Evolutionary conservation across 2,888 invertebrate genomes (phyloP).

Genomic region (Trissoscelio sp.): DNA sequence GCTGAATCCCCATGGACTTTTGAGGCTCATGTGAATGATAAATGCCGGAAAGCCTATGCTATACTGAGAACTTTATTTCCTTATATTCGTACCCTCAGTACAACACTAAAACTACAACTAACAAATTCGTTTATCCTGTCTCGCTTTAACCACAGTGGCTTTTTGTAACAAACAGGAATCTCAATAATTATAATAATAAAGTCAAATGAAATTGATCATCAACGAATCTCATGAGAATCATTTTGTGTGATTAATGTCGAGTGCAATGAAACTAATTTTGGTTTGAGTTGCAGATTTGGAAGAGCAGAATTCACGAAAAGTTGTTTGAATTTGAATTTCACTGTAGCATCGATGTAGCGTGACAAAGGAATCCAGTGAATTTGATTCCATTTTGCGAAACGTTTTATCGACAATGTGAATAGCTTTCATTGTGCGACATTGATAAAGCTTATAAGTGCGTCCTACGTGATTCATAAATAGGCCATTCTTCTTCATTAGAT

Average conservation of each 20-base stretch:
- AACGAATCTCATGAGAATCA: not conserved
- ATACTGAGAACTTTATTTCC: too few relatives aligned
- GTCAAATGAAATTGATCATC: not conserved
- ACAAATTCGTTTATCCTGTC: too few relatives aligned
- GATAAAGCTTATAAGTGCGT: slow-evolving; percentile 55
- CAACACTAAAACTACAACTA: too few relatives aligned
- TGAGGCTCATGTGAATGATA: too few relatives aligned
- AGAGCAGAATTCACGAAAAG: not conserved
- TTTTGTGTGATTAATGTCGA: slow-evolving; percentile 31
- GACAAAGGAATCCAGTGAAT: not conserved
- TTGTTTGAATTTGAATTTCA: not conserved
- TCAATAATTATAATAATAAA: not conserved
- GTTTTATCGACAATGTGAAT: slow-evolving; percentile 31
- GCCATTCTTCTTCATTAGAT: slow-evolving; percentile 61
- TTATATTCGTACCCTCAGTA: too few relatives aligned
- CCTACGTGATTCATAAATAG: slow-evolving; percentile 52
- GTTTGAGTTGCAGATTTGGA: not conserved
- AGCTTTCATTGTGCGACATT: slow-evolving; percentile 66
- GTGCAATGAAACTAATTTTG: slow-evolving; percentile 13
- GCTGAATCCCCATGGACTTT: too few relatives aligned
- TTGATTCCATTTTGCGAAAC: slow-evolving; percentile 20
- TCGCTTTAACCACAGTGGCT: not conserved
- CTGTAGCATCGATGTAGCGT: too few relatives aligned
- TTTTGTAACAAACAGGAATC: not conserved
- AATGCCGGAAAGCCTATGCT: too few relatives aligned